These are phyloP conservation scores for Strigamia crassipes DNA, from an alignment of 2,888 invertebrate genomes.

Conservation along the genomic window DNA sequence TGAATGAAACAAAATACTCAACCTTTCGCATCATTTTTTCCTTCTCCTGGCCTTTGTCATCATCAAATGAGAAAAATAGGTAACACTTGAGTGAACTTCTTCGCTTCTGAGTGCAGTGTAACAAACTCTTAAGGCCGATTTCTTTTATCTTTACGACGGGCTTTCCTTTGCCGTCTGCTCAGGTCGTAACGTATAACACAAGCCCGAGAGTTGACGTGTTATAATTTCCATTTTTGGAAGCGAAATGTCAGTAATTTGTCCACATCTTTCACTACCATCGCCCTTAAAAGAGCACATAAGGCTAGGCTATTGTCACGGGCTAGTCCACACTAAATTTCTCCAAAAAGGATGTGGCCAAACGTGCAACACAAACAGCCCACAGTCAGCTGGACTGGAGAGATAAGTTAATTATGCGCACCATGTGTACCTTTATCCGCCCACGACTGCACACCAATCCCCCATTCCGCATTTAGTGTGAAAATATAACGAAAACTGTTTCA, in stretches of 20 bases:
- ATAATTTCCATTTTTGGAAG: conserved; percentile 22
- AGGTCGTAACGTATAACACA: background rate
- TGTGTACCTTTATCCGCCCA: conserved; percentile 28
- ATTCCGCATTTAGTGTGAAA: background rate
- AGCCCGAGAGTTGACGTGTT: conserved; percentile 8
- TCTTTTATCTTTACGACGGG: conserved; percentile 27
- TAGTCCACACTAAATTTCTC: background rate
- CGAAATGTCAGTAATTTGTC: conserved; percentile 3
- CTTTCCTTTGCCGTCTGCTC: conserved; percentile 2
- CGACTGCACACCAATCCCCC: conserved; percentile 24
- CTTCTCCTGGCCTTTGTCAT: conserved; percentile 7
- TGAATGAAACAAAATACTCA: background rate
- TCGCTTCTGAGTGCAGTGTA: conserved; percentile 28
- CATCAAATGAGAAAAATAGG: background rate
- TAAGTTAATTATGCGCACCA: conserved; percentile 42
- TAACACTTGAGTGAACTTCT: conserved; percentile 32
- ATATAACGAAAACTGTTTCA: background rate
- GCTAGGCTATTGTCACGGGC: background rate
- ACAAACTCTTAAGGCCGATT: conserved; percentile 22
- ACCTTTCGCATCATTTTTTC: background rate
- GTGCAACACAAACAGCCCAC: background rate
- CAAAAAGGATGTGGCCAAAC: background rate
- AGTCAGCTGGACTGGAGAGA: conserved; percentile 36
- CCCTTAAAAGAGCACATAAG: background rate
- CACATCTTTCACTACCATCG: background rate